Percentiles rank a stretch among this genome's conserved stretches.
These are phyloP conservation scores for Coregonus clupeaformis DNA, from an alignment of 2,113 vertebrate genomes.

Conservation along the genomic window DNA sequence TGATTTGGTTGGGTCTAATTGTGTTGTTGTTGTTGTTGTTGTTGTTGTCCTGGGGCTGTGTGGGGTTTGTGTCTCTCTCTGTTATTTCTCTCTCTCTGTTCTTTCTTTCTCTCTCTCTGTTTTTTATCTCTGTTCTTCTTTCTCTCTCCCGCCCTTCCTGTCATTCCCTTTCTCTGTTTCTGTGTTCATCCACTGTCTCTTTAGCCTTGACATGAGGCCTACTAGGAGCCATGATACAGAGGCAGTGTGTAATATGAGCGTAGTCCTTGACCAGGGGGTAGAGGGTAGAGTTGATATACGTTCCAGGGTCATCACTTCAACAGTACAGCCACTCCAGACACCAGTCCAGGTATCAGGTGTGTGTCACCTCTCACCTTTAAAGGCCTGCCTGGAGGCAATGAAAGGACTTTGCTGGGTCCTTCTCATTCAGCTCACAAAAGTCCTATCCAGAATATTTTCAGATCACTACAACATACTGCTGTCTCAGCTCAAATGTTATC, in stretches of 20 bases:
- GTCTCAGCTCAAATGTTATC: not conserved
- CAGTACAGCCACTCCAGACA: constrained; percentile 16
- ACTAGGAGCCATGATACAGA: constrained; percentile 1
- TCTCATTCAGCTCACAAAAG: too few species aligned
- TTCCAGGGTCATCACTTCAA: constrained; percentile 17
- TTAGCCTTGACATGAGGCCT: too few species aligned
- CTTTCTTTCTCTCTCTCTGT: too few species aligned
- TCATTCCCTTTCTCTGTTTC: constrained; percentile 2
- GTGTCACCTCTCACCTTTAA: constrained; percentile 19
- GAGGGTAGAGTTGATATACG: constrained; percentile 29
- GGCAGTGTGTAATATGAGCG: constrained; percentile 30
- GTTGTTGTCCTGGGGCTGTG: too few species aligned
- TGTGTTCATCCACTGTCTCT: constrained; percentile 1
- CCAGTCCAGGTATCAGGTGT: constrained; percentile 28
- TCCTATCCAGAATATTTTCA: not conserved
- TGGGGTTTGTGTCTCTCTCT: too few species aligned
- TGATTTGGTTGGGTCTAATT: too few species aligned
- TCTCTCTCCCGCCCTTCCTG: constrained; percentile 16
- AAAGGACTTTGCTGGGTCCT: constrained; percentile 1
- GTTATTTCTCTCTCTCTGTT: too few species aligned
- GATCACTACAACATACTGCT: not conserved
- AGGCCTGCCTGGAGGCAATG: not conserved
- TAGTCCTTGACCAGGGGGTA: constrained; percentile 22
- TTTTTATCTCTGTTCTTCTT: too few species aligned
- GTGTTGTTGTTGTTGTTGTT: too few species aligned